A percentile compares a stretch with the other conserved stretches of the same genome.
phyloP scores from a whole-genome alignment of 2,888 invertebrate genomes.

The Drosophila mulleri region DNA sequence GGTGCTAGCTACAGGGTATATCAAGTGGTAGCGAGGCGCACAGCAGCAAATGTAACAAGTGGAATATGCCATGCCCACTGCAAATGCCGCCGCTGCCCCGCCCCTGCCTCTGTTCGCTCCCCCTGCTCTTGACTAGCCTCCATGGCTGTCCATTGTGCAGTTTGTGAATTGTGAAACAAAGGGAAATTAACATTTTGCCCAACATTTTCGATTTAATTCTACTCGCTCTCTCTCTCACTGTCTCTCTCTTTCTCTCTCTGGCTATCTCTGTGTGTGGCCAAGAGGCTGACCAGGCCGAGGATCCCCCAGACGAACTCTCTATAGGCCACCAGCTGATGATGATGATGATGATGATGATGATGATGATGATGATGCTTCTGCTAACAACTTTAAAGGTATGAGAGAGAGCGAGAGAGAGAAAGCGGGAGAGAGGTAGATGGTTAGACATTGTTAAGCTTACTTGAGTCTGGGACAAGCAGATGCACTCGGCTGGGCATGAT shows the following conservation, averaged over 20 bases:
- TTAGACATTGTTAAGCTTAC: conserved; percentile 86
- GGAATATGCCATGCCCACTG: conserved; percentile 28
- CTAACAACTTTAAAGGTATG: conserved; percentile 36
- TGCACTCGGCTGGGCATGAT: conserved; percentile 92
- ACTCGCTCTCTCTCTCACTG: not conserved
- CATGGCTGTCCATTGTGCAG: conserved; percentile 13
- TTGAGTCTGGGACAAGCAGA: conserved; percentile 94
- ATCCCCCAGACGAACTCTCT: conserved; percentile 52
- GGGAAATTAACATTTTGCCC: conserved; percentile 67
- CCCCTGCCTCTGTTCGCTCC: too few relatives aligned
- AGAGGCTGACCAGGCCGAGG: conserved; percentile 40
- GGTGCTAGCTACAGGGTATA: not conserved
- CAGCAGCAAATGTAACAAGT: conserved; percentile 57
- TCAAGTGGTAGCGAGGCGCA: conserved; percentile 5
- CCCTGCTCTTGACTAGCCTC: not conserved
- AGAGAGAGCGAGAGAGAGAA: too few relatives aligned
- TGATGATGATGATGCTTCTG: conserved; percentile 17
- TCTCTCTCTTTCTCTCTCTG: not conserved
- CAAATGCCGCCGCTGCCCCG: not conserved
- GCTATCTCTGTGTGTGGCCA: conserved; percentile 10
- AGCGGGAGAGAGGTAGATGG: not conserved
- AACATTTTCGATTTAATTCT: conserved; percentile 76
- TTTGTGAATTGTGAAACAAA: conserved; percentile 58
- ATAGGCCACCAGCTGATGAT: conserved; percentile 21
- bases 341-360: conserved; percentile 14